Conservation (phyloP, 2,113 vertebrate species). For the Xyrauchen texanus region DNA sequence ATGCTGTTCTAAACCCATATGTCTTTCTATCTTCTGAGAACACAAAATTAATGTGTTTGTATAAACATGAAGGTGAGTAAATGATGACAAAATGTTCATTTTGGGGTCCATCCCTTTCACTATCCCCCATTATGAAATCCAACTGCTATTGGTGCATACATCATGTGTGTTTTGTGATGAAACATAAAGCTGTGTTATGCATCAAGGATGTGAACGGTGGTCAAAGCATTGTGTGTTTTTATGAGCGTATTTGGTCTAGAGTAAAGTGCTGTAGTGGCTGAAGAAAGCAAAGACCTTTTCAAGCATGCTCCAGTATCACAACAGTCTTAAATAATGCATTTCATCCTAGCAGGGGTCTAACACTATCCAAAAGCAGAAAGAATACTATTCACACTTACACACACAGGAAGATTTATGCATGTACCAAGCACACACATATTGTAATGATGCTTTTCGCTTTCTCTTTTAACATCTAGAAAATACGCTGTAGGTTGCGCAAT, state of each 20-base stretch:
- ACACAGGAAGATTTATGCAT: constrained; percentile 44
- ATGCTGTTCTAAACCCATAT: too few species aligned
- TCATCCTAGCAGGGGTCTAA: constrained; percentile 87
- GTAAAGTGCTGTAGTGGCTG: constrained; percentile 81
- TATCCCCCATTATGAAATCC: too few species aligned
- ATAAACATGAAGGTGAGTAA: too few species aligned
- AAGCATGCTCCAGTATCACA: constrained; percentile 92
- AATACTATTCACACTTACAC: constrained; percentile 67
- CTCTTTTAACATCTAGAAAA: constrained; percentile 64
- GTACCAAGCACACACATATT: constrained; percentile 28
- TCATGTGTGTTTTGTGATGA: constrained; percentile 4
- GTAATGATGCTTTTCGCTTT: constrained; percentile 61
- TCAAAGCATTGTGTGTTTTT: constrained; percentile 21
- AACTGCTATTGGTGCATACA: background rate
- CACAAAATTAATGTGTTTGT: too few species aligned
- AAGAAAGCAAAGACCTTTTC: constrained; percentile 92
- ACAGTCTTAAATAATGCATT: constrained; percentile 97
- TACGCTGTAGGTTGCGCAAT: constrained; percentile 80
- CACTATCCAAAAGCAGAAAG: constrained; percentile 79
- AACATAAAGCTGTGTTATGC: background rate
- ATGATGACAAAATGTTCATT: too few species aligned
- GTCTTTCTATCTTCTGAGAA: too few species aligned
- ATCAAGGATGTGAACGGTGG: background rate
- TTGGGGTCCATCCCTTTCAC: too few species aligned
- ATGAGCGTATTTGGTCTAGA: constrained; percentile 30